Conservation (phyloP, 2,113 vertebrate genomes). For the Dolichotis patagonum region DNA sequence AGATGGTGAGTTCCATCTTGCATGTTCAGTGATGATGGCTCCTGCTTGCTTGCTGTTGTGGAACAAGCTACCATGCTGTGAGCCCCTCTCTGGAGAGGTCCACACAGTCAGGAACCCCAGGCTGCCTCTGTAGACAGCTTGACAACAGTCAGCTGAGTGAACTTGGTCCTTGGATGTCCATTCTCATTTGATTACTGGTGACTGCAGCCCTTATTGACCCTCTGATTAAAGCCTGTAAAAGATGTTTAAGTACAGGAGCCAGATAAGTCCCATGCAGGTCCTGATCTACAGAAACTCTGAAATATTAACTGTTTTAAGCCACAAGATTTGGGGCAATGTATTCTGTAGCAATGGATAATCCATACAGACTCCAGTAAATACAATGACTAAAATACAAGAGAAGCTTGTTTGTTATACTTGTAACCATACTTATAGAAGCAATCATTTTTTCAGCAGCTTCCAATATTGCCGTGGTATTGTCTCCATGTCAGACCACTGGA, state of each 20-base stretch:
- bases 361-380: neutral
- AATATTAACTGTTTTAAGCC: constrained; percentile 3
- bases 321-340: neutral
- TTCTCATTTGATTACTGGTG: neutral
- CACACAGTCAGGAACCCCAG: neutral
- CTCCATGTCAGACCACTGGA: neutral
- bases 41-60: neutral
- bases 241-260: neutral
- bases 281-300: neutral
- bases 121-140: neutral
- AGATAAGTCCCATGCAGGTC: neutral
- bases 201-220: neutral
- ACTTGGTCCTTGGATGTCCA: neutral
- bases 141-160: neutral
- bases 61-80: neutral
- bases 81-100: neutral
- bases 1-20: neutral
- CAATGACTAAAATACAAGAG: neutral
- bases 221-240: neutral
- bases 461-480: neutral
- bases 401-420: neutral
- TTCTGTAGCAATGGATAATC: neutral
- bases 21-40: neutral
- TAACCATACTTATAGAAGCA: neutral
- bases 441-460: neutral